These are phyloP conservation scores for Salpingus planirostris DNA, from an alignment of 2,888 invertebrate genomes.

Conservation along the genomic window DNA sequence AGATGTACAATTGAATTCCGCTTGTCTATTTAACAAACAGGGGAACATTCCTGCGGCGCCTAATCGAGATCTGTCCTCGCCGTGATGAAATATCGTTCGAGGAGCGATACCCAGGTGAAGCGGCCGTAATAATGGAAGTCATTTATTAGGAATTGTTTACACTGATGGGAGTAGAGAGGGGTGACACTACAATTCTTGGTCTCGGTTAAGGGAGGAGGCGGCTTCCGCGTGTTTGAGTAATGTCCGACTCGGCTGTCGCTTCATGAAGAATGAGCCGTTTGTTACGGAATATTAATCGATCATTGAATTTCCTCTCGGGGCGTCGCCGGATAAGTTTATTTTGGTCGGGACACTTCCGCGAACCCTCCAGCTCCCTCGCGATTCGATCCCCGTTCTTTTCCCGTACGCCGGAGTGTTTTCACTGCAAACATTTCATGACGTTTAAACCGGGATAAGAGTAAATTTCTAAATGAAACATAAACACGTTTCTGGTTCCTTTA, in stretches of 20 bases:
- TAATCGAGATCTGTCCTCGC: constrained; percentile 30
- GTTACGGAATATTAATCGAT: constrained; percentile 16
- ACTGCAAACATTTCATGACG: constrained; percentile 15
- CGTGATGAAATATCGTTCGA: constrained; percentile 27
- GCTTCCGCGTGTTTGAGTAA: constrained; percentile 12
- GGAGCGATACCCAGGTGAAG: constrained; percentile 27
- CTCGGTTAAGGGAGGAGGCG: constrained; percentile 11
- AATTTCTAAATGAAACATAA: constrained; percentile 16
- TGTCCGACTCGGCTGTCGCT: constrained; percentile 15
- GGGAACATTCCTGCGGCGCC: constrained; percentile 33
- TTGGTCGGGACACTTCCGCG: constrained; percentile 15
- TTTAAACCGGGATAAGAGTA: constrained; percentile 16
- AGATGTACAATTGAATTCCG: constrained; percentile 38
- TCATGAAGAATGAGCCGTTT: constrained; percentile 14
- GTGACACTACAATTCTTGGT: constrained; percentile 14
- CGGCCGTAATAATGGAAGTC: constrained; percentile 25
- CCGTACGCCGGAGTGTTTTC: constrained; percentile 9
- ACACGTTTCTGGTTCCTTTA: constrained; percentile 7
- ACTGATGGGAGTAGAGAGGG: constrained; percentile 8
- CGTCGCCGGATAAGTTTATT: constrained; percentile 15
- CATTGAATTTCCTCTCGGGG: constrained; percentile 14
- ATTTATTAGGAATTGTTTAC: constrained; percentile 27
- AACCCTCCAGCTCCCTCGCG: too few species aligned
- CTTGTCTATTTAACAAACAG: constrained; percentile 36
- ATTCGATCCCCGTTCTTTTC: constrained; percentile 11